A percentile compares a stretch with the other conserved stretches of the same genome.
Evolutionary conservation across 2,113 vertebrate species (phyloP).

Genomic region (Todiramphus chloris): DNA sequence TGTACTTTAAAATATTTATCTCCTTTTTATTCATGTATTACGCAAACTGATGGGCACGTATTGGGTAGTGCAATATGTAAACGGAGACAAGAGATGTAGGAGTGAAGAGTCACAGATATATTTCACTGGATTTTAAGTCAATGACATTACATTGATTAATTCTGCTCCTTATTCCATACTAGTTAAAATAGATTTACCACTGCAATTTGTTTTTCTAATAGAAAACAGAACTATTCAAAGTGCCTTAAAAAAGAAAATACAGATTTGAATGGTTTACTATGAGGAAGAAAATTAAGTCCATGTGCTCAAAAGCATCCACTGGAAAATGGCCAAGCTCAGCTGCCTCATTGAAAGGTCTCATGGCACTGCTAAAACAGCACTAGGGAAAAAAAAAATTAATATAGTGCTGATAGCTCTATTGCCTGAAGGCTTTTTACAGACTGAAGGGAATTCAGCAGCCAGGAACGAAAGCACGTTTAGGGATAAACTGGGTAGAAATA

Average conservation of each 20-base stretch:
- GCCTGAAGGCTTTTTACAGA: constrained; percentile 20
- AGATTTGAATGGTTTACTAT: not conserved
- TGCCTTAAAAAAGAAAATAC: not conserved
- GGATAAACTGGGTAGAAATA: not conserved
- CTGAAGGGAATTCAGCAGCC: not conserved
- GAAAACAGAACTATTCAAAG: not conserved
- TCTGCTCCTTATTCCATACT: not conserved
- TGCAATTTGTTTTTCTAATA: not conserved
- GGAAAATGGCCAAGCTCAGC: constrained; percentile 33
- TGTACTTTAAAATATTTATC: not conserved
- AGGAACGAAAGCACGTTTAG: constrained; percentile 9
- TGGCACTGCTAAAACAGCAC: not conserved
- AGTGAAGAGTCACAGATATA: not conserved
- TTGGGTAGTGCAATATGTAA: not conserved
- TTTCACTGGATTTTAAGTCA: not conserved
- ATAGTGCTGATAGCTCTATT: not conserved
- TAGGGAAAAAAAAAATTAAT: not conserved
- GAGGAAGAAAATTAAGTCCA: constrained; percentile 31
- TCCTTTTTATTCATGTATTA: not conserved
- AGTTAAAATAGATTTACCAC: constrained; percentile 1
- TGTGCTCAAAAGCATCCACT: constrained; percentile 14
- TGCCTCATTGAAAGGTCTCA: constrained; percentile 1
- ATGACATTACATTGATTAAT: not conserved
- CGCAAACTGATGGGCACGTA: not conserved
- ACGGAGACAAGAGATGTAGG: not conserved